These are phyloP conservation scores for Lymantria dispar DNA, from an alignment of 2,888 invertebrate genomes.

Conservation along the genomic window DNA sequence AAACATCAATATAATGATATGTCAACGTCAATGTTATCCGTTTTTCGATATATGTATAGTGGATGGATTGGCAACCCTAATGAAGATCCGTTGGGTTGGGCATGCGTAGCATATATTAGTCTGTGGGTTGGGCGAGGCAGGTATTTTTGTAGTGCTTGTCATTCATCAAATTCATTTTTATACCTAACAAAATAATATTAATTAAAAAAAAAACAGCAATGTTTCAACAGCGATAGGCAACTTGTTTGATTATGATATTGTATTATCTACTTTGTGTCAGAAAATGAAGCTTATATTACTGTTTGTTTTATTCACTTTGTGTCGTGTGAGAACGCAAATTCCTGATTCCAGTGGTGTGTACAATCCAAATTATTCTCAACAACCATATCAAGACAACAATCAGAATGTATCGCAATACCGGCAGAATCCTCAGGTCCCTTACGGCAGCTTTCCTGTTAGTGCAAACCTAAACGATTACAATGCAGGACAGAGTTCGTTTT, in stretches of 20 bases:
- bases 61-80: too few relatives aligned
- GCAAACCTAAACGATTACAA: slow-evolving; percentile 51
- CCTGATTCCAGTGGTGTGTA: slow-evolving; percentile 52
- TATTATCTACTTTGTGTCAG: slow-evolving; percentile 32
- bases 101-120: too few relatives aligned
- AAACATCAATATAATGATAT: too few relatives aligned
- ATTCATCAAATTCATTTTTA: too few relatives aligned
- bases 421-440: slow-evolving; percentile 62
- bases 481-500: slow-evolving; percentile 67
- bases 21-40: too few relatives aligned
- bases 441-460: slow-evolving; percentile 69
- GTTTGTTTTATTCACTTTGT: slow-evolving; percentile 43
- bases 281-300: slow-evolving; percentile 62
- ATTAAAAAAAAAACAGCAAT: too few relatives aligned
- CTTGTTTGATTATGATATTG: not conserved
- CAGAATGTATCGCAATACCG: slow-evolving; percentile 59
- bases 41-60: too few relatives aligned
- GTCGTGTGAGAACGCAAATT: slow-evolving; percentile 57
- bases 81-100: too few relatives aligned
- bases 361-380: slow-evolving; percentile 61
- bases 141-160: too few relatives aligned
- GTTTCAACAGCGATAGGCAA: too few relatives aligned
- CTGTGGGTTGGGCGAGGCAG: too few relatives aligned
- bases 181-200: too few relatives aligned
- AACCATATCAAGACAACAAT: slow-evolving; percentile 48